Conservation (phyloP, 2,888 invertebrate genomes). For the Agrilus biguttatus region DNA sequence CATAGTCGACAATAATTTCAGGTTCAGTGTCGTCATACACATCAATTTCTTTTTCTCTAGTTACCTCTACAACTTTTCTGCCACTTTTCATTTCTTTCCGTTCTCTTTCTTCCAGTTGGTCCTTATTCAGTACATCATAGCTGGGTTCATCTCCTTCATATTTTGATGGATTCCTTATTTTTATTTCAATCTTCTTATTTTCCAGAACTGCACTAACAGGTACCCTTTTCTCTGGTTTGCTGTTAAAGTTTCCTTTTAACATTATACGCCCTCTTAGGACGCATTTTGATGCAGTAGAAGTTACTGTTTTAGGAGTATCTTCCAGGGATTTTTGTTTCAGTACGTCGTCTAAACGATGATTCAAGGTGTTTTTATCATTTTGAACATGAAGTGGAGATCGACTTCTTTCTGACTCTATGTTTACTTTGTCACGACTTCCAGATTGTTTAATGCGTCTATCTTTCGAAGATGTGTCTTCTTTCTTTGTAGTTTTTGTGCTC, state of each 20-base stretch:
- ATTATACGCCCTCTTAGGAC: neutral
- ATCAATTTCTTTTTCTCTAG: slow-evolving; percentile 2
- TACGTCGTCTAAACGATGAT: neutral
- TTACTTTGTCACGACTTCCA: slow-evolving; percentile 1
- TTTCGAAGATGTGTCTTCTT: slow-evolving; percentile 3
- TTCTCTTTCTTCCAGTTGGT: slow-evolving; percentile 4
- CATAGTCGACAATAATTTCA: slow-evolving; percentile 19
- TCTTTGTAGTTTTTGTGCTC: neutral
- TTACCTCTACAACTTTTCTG: slow-evolving; percentile 8
- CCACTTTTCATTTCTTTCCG: slow-evolving; percentile 5
- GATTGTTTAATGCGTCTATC: neutral
- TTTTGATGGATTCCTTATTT: slow-evolving; percentile 26
- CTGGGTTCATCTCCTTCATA: slow-evolving; percentile 14
- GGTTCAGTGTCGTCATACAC: slow-evolving; percentile 13
- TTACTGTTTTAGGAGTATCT: too few species aligned
- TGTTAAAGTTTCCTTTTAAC: slow-evolving; percentile 3
- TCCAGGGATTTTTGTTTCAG: too few species aligned
- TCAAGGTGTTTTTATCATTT: slow-evolving; percentile 1
- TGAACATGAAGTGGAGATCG: slow-evolving; percentile 1
- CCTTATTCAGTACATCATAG: slow-evolving; percentile 2
- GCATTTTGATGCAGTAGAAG: too few species aligned
- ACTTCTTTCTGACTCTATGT: slow-evolving; percentile 3
- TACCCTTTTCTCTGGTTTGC: slow-evolving; percentile 3
- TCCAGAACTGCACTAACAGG: slow-evolving; percentile 13
- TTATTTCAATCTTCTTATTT: slow-evolving; percentile 26